Evolutionary conservation across 2,113 vertebrate genomes (phyloP).

Genomic region (Pogona vitticeps): DNA sequence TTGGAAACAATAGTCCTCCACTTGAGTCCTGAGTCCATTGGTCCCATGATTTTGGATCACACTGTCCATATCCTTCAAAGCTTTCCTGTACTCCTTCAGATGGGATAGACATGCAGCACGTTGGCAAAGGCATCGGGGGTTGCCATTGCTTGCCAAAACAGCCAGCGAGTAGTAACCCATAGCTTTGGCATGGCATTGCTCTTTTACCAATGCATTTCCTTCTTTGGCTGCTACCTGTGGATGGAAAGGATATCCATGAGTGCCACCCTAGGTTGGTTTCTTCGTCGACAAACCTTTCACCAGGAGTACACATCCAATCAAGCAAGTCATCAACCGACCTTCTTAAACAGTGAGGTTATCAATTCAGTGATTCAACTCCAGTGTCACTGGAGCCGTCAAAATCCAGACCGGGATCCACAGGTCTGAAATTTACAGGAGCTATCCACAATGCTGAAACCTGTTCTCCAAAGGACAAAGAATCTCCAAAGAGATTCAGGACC

Average conservation of each 20-base stretch:
- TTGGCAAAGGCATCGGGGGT: constrained; percentile 73
- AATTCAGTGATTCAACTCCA: no score
- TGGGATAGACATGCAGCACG: constrained; percentile 81
- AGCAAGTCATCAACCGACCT: no score
- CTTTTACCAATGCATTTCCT: constrained; percentile 73
- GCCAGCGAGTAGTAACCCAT: constrained; percentile 84
- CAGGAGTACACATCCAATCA: not conserved
- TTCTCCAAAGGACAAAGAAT: no score
- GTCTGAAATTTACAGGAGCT: no score
- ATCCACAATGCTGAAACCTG: no score
- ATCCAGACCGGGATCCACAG: no score
- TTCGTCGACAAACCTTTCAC: not conserved
- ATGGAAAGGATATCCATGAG: not conserved
- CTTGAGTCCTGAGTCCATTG: constrained; percentile 53
- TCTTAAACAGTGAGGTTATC: no score
- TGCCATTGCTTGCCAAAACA: constrained; percentile 65
- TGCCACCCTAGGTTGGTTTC: not conserved
- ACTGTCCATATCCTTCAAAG: constrained; percentile 81
- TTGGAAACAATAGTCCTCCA: constrained; percentile 81
- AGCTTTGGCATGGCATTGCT: constrained; percentile 70
- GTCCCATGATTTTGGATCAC: constrained; percentile 72
- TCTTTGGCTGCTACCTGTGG: constrained; percentile 82
- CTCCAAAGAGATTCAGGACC: no score
- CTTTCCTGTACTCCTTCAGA: constrained; percentile 75
- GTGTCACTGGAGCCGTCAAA: no score